Evolutionary conservation across 2,888 invertebrate species (phyloP).

Genomic region (Ophion slaviceki): DNA sequence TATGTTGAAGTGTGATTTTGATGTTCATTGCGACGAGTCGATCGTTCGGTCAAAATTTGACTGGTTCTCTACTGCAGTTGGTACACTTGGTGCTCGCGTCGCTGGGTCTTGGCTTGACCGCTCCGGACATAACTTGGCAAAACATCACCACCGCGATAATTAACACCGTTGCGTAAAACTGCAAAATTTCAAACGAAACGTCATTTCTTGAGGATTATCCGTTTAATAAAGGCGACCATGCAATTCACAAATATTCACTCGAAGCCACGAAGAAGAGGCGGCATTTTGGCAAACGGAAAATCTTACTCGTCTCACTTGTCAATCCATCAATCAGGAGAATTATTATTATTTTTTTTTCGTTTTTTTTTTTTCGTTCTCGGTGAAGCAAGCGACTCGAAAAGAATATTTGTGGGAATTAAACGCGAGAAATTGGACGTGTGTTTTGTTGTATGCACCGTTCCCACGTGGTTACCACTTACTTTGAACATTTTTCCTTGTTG

Average conservation of each 20-base stretch:
- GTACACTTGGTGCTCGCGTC: not conserved
- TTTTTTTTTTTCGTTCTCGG: no score
- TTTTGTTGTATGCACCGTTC: no score
- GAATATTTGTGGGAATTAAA: no score
- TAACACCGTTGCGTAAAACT: conserved; percentile 43
- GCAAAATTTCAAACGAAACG: conserved; percentile 28
- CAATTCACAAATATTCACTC: not conserved
- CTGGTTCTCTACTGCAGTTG: conserved; percentile 11
- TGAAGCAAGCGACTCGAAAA: no score
- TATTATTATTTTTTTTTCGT: no score
- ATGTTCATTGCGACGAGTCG: not conserved
- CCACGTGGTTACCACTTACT: conserved; percentile 37
- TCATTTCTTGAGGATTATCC: not conserved
- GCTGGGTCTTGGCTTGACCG: not conserved
- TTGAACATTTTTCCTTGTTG: conserved; percentile 50
- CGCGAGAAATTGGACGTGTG: no score
- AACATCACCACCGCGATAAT: conserved; percentile 35
- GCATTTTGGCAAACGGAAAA: not conserved
- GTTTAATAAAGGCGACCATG: no score
- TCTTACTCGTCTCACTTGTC: no score
- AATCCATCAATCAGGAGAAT: no score
- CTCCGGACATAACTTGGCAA: conserved; percentile 30
- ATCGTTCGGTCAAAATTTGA: not conserved
- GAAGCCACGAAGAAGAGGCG: not conserved
- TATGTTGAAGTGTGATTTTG: conserved; percentile 11